Base-by-base conservation (phyloP, 2,888 invertebrate species). In the Polydesmus complanatus region DNA sequence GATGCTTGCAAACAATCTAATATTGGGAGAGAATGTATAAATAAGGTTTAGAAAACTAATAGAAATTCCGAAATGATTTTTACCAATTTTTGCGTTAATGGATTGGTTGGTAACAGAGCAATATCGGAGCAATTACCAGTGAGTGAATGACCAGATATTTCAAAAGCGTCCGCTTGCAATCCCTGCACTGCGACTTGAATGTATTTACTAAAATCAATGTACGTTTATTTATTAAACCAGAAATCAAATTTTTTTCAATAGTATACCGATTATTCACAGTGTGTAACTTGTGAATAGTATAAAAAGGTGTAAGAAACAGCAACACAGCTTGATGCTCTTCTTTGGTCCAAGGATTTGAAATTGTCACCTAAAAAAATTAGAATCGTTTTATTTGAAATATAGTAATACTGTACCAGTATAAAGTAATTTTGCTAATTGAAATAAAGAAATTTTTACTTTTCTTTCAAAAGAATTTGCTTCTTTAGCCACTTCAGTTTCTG, bases 281-380 rank as follows among this genome's bases (percentile, higher is more conserved):
- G 63, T 91, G 86, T 18, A 95, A 78, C 58, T 87, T 82, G 79
- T 89, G 87, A 1, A 82, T 80, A 0, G 87, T 82, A 67, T 82
- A 81, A 72, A 95, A 81, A 0, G 94, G 93, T 0, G 91, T 85
- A 8, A 84, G 80, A 75, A 94, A 92, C 69, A 85, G 83, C 3
- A 93, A 76, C 1, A 82, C 80, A 53, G 90, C 84, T 64, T 82
- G 81, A n/a, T 69, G 56, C 27, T 85, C 83, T 63, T 83, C 81
- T 1, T 81, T 78, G 68, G 81, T 81, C 87, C 90, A 91, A 0
- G 89, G 88, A 71, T 87, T 87, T 63, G 80, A 81, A 53, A 91
- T 78, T 70, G 82, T 82, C n/a, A 90, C 77, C 81, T 75, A 67
- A 18, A 69, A 68, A 14, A 37, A 23, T 37, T 55, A 18, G 27